Base-by-base conservation (phyloP, 1,140 invertebrate species). In the Odontomachus brunneus region DNA sequence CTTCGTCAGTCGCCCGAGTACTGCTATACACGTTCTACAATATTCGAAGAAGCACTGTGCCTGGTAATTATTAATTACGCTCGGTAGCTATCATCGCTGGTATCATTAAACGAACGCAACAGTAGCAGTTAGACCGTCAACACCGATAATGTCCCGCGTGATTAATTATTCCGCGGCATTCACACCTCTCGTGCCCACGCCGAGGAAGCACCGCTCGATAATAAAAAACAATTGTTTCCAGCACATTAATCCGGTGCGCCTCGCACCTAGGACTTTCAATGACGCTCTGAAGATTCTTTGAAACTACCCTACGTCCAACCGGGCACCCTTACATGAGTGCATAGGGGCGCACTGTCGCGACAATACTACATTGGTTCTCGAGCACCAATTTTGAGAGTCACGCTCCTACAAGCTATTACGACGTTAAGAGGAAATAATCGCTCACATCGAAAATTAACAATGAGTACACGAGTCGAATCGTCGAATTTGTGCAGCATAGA, bases 271-370 rank as follows among this genome's bases (percentile, higher is more conserved):
- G 74, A 63, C 71, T 82, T 82, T 85, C 84, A 63, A 84, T 76
- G 59, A 81, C 63, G 65, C 84, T 87, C 76, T 38, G 55, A 86
- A 74, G 49, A 67, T 65, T 51, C 81, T 88, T 62, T 51, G 62
- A 87, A 72, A 19, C 33, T 49, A 78, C 88, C 81, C 85, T 26
- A 75, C 57, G 15, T 12, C 82, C 33, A 82, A 84, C 83, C 72
- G 74, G 44, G n/a, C 82, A 62, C 33, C 60, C 85, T 82, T 66
- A 85, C 69, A 63, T 82, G 51, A 63, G 48, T 51, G 49, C 76
- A 89, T 89, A 86, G 86, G 88, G 89, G 89, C 62, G 80, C 69
- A 84, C 84, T 89, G 86, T 89, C 82, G 82, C 84, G 81, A 76
- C 65, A 88, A 60, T 48, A 29, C 69, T 60, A 71, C 85, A 71